Conservation (phyloP, 2,797 vertebrate species). For the Nannoperca obscura region DNA sequence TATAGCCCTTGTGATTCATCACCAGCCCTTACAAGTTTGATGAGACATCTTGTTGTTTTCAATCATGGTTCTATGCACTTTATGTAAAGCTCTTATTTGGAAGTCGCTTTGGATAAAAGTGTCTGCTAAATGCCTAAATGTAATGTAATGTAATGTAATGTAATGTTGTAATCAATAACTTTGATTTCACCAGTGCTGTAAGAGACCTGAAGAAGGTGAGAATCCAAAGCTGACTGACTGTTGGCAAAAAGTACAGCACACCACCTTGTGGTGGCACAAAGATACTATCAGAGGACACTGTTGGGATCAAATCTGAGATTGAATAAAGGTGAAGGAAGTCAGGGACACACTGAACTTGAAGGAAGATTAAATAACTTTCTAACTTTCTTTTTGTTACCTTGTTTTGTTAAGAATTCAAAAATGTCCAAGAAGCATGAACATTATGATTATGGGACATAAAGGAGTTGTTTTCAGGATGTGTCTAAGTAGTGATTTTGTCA, state of each 20-base stretch:
- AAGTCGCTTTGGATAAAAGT: too few species aligned
- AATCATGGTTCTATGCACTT: too few species aligned
- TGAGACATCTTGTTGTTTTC: too few species aligned
- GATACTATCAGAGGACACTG: not conserved
- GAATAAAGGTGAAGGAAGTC: not conserved
- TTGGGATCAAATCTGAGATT: not conserved
- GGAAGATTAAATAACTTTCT: not conserved
- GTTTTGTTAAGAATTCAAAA: not conserved
- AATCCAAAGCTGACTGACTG: not conserved
- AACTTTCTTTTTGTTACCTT: not conserved
- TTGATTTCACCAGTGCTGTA: not conserved
- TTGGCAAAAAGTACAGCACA: not conserved
- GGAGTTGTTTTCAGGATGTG: too few species aligned
- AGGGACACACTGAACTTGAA: not conserved
- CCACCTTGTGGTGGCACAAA: constrained; percentile 16
- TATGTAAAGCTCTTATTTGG: too few species aligned
- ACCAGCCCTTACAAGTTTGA: too few species aligned
- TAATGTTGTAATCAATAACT: not conserved
- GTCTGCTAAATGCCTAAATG: too few species aligned
- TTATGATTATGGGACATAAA: not conserved
- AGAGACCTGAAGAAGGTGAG: not conserved
- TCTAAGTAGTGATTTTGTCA: too few species aligned
- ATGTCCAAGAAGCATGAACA: not conserved
- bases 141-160: too few species aligned
- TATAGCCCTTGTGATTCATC: too few species aligned